Percentiles rank a stretch among this genome's conserved stretches.
These are phyloP conservation scores for Amphipoea oculea DNA, from an alignment of 2,888 invertebrate species.

Conservation along the genomic window DNA sequence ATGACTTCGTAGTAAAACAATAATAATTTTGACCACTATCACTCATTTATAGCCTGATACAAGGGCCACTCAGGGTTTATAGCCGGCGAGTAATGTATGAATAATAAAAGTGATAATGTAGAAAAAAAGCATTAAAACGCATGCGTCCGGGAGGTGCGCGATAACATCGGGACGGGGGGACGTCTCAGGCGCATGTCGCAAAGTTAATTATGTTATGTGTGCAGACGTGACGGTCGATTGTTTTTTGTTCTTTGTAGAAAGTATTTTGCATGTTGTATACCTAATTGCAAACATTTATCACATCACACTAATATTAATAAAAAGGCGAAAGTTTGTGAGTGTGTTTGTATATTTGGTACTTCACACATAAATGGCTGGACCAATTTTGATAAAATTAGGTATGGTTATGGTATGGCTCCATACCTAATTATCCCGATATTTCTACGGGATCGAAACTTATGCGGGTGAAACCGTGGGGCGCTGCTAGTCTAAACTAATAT, in stretches of 20 bases:
- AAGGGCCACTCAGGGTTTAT: slow-evolving; percentile 48
- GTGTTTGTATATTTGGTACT: too few species aligned
- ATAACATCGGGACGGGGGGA: slow-evolving; percentile 54
- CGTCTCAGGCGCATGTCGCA: slow-evolving; percentile 51
- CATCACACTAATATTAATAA: too few species aligned
- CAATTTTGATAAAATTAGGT: too few species aligned
- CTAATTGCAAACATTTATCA: not conserved
- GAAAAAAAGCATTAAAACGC: slow-evolving; percentile 60
- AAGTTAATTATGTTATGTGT: slow-evolving; percentile 43
- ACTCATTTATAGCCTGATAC: slow-evolving; percentile 44
- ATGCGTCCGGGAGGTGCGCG: slow-evolving; percentile 52
- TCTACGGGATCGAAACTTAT: too few species aligned
- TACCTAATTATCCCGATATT: too few species aligned
- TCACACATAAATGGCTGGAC: too few species aligned
- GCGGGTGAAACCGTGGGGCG: too few species aligned
- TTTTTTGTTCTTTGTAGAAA: slow-evolving; percentile 24
- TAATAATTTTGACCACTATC: slow-evolving; percentile 41
- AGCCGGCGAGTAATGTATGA: slow-evolving; percentile 41
- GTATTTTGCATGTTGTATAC: not conserved
- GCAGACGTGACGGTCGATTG: slow-evolving; percentile 38
- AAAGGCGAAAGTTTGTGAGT: too few species aligned
- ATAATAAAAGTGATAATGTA: slow-evolving; percentile 53
- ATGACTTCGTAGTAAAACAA: slow-evolving; percentile 42
- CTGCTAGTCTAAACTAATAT: too few species aligned
- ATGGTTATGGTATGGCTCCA: too few species aligned